phyloP scores from a whole-genome alignment of 2,797 vertebrate species.

The Neopelma chrysocephalum region DNA sequence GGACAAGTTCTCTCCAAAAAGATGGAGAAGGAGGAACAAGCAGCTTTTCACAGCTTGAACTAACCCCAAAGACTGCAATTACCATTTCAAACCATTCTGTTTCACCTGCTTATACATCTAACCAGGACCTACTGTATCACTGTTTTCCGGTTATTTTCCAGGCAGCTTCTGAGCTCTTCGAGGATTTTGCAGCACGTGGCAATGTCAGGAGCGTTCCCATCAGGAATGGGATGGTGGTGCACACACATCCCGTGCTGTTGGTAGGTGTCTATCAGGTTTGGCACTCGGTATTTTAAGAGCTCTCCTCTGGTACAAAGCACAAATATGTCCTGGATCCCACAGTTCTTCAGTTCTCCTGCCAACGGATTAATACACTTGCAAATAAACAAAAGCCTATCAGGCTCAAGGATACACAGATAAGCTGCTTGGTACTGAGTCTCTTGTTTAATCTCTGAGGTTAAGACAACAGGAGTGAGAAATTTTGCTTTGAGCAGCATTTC shows the following conservation, averaged over 20 bases:
- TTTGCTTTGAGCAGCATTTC: neutral
- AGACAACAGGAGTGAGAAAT: neutral
- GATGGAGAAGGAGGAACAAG: neutral
- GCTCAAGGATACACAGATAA: neutral
- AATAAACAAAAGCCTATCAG: neutral
- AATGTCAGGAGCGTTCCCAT: slow-evolving; percentile 83
- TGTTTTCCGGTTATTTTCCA: slow-evolving; percentile 81
- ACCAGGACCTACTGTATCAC: slow-evolving; percentile 84
- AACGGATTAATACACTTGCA: neutral
- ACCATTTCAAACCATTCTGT: neutral
- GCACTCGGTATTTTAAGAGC: slow-evolving; percentile 86
- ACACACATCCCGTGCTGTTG: slow-evolving; percentile 77
- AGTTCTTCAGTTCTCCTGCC: slow-evolving; percentile 86
- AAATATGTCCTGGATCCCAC: slow-evolving; percentile 86
- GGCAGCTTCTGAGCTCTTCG: slow-evolving; percentile 80
- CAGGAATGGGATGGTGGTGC: slow-evolving; percentile 85
- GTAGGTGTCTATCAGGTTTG: slow-evolving; percentile 85
- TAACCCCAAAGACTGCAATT: neutral
- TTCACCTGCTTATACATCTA: neutral
- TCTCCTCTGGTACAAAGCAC: slow-evolving; percentile 91
- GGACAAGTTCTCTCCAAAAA: neutral
- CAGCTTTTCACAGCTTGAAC: neutral
- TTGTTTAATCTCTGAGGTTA: neutral
- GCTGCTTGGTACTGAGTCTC: neutral
- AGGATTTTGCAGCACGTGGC: slow-evolving; percentile 84